phyloP scores from a whole-genome alignment of 2,113 vertebrate genomes.

The Noturus placidus region DNA sequence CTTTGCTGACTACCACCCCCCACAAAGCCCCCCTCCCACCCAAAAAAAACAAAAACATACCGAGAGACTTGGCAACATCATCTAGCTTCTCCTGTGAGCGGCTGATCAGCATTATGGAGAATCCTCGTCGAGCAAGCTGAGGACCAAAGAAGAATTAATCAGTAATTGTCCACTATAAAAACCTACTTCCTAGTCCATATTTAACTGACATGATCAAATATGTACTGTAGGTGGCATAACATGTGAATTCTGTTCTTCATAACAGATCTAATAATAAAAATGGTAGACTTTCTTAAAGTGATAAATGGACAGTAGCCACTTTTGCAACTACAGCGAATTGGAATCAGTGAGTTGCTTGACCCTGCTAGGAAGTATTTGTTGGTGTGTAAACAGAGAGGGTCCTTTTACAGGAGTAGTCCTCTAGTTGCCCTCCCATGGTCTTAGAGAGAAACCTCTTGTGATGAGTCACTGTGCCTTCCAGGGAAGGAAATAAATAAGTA shows the following conservation, averaged over 20 bases:
- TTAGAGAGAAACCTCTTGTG: constrained; percentile 53
- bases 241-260: neutral
- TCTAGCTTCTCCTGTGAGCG: constrained; percentile 90
- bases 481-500: constrained; percentile 56
- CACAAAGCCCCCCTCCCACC: too few species aligned
- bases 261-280: neutral
- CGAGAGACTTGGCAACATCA: constrained; percentile 82
- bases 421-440: constrained; percentile 58
- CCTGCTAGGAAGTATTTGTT: neutral
- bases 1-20: neutral
- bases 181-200: neutral
- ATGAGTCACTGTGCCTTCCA: constrained; percentile 63
- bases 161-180: neutral
- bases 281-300: neutral
- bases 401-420: constrained; percentile 53
- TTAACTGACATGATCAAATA: neutral
- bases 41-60: constrained; percentile 74
- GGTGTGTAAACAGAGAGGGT: constrained; percentile 25
- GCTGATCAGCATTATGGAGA: constrained; percentile 89
- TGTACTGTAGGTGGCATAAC: neutral
- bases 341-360: neutral
- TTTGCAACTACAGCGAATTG: neutral
- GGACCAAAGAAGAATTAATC: constrained; percentile 11
- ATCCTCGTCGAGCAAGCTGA: constrained; percentile 86
- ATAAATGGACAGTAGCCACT: neutral